These are phyloP conservation scores for Linnaemya vulpina DNA, from an alignment of 2,888 invertebrate species.

Conservation along the genomic window DNA sequence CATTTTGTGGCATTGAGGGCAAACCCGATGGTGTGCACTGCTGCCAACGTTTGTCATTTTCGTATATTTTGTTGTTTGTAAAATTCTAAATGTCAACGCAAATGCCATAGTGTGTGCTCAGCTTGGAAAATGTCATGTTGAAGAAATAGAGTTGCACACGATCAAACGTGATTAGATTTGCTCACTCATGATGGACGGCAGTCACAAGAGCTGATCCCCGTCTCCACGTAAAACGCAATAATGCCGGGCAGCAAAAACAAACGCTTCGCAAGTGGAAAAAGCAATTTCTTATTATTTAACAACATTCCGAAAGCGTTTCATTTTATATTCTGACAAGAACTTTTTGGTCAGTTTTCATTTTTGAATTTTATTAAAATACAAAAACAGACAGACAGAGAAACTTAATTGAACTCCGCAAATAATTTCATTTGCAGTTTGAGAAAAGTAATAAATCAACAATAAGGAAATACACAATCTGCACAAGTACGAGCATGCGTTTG, in stretches of 20 bases:
- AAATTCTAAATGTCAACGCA: too few relatives aligned
- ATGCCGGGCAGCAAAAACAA: neutral
- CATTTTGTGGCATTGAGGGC: too few relatives aligned
- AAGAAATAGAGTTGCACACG: neutral
- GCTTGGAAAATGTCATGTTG: neutral
- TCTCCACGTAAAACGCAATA: neutral
- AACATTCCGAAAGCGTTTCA: constrained; percentile 49
- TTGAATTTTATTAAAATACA: constrained; percentile 12
- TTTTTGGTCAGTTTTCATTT: too few relatives aligned
- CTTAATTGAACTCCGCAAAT: constrained; percentile 23
- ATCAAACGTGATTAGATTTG: neutral
- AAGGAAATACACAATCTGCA: constrained; percentile 14
- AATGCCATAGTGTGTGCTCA: too few relatives aligned
- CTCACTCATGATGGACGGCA: neutral
- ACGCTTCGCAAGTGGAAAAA: neutral
- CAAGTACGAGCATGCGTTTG: too few relatives aligned
- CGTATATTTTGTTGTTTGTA: too few relatives aligned
- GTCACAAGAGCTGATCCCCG: neutral
- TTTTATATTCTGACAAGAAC: constrained; percentile 33
- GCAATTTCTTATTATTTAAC: constrained; percentile 16
- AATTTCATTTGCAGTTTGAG: constrained; percentile 31
- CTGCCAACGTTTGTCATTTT: too few relatives aligned
- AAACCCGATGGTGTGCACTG: too few relatives aligned
- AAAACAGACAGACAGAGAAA: neutral
- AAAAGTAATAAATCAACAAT: constrained; percentile 33